Conservation (phyloP, 1,140 invertebrate genomes). For the Drosophila elegans region DNA sequence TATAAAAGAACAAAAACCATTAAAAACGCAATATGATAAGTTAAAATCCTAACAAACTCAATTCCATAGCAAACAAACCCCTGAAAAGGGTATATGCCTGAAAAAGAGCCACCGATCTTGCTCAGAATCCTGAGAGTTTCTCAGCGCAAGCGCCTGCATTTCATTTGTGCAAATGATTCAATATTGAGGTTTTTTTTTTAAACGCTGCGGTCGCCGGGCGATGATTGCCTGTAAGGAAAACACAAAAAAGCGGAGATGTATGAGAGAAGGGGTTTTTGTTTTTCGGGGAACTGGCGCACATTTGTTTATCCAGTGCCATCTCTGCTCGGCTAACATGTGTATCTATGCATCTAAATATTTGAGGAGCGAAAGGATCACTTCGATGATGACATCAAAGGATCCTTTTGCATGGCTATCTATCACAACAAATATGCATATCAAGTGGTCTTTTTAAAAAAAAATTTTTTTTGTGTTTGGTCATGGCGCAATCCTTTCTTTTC, state of each 20-base stretch:
- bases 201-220: slow-evolving; percentile 33
- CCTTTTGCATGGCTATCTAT: slow-evolving; percentile 53
- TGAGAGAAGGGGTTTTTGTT: slow-evolving; percentile 8
- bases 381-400: slow-evolving; percentile 20
- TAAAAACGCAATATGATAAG: too few species aligned
- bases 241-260: not conserved
- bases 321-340: slow-evolving; percentile 12
- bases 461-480: slow-evolving; percentile 63
- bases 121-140: slow-evolving; percentile 4
- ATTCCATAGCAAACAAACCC: not conserved
- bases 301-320: slow-evolving; percentile 24
- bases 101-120: slow-evolving; percentile 4
- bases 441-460: not conserved
- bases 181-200: slow-evolving; percentile 58
- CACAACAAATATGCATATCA: slow-evolving; percentile 62
- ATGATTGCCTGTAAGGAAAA: slow-evolving; percentile 24
- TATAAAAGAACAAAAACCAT: too few species aligned
- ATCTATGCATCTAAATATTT: slow-evolving; percentile 63
- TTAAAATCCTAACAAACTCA: not conserved
- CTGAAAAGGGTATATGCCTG: not conserved
- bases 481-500: slow-evolving; percentile 66
- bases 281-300: slow-evolving; percentile 65
- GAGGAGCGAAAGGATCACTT: slow-evolving; percentile 47
- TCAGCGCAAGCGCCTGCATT: slow-evolving; percentile 46
- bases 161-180: slow-evolving; percentile 62